Percentiles rank a stretch among this genome's conserved stretches.
Conservation (phyloP, 2,888 invertebrate genomes). For the Petrolisthes cinctipes region DNA sequence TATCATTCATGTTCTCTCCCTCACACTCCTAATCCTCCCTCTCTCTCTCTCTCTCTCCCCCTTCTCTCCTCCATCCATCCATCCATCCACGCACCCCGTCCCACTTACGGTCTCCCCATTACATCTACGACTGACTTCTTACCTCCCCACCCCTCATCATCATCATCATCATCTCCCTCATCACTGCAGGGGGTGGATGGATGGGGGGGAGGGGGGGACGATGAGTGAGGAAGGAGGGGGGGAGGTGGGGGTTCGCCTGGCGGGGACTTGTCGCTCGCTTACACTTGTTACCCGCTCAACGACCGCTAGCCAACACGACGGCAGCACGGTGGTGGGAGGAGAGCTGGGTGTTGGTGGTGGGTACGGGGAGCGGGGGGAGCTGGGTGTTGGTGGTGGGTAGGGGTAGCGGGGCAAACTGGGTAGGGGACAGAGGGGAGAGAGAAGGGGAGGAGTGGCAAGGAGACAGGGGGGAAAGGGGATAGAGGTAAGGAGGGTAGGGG, state of each 20-base stretch:
- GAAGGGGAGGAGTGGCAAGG: too few relatives aligned
- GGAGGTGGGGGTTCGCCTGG: neutral
- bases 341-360: neutral
- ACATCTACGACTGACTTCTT: neutral
- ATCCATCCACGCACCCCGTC: neutral
- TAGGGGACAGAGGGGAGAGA: too few relatives aligned
- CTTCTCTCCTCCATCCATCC: neutral
- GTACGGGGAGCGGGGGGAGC: neutral
- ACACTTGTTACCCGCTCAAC: constrained; percentile 25
- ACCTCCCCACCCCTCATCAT: neutral
- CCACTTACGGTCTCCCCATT: neutral
- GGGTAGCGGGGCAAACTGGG: neutral
- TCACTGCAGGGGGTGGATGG: neutral
- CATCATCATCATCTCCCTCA: neutral
- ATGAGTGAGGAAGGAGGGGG: neutral
- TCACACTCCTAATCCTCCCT: neutral
- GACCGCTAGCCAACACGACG: constrained; percentile 1
- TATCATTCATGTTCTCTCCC: neutral
- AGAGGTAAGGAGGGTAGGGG: neutral
- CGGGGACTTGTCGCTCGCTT: constrained; percentile 16
- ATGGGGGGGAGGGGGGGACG: neutral
- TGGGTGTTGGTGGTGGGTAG: neutral
- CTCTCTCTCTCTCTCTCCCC: neutral
- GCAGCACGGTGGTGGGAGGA: neutral
- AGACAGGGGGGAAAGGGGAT: neutral